Evolutionary conservation across 2,113 vertebrate species (phyloP).

Genomic region (Oncorhynchus keta): DNA sequence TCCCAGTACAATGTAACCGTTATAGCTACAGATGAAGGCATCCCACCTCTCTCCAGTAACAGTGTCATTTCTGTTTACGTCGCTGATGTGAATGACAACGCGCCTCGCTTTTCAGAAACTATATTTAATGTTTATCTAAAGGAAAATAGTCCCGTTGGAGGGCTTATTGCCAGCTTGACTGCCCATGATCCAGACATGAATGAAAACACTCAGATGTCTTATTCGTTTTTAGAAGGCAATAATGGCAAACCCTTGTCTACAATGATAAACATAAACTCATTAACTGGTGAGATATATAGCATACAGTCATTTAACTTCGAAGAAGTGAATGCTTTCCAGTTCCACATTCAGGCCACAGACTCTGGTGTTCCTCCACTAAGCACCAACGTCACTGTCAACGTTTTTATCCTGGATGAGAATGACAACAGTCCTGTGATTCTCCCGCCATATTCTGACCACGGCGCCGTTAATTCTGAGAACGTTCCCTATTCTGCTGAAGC

Average conservation of each 20-base stretch:
- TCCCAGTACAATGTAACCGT: neutral
- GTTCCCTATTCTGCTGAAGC: conserved; percentile 13
- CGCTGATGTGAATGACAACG: conserved; percentile 11
- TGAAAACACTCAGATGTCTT: neutral
- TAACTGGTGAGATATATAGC: conserved; percentile 69
- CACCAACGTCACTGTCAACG: conserved; percentile 62
- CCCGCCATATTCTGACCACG: conserved; percentile 47
- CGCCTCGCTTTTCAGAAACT: neutral
- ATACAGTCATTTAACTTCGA: conserved; percentile 79
- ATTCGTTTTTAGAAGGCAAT: neutral
- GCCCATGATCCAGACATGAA: neutral
- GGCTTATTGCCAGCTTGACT: neutral
- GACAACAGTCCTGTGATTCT: conserved; percentile 58
- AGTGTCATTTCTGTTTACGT: neutral
- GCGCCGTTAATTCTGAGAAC: conserved; percentile 65
- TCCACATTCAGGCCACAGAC: conserved; percentile 76
- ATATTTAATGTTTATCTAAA: neutral
- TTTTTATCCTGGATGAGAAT: conserved; percentile 51
- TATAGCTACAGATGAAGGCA: neutral
- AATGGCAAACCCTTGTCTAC: neutral
- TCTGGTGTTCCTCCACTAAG: conserved; percentile 71
- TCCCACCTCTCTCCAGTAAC: neutral
- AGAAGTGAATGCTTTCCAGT: conserved; percentile 66
- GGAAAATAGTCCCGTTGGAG: conserved; percentile 5
- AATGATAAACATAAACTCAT: neutral